Evolutionary conservation across 2,888 invertebrate species (phyloP).

Genomic region (Perdita meconis): DNA sequence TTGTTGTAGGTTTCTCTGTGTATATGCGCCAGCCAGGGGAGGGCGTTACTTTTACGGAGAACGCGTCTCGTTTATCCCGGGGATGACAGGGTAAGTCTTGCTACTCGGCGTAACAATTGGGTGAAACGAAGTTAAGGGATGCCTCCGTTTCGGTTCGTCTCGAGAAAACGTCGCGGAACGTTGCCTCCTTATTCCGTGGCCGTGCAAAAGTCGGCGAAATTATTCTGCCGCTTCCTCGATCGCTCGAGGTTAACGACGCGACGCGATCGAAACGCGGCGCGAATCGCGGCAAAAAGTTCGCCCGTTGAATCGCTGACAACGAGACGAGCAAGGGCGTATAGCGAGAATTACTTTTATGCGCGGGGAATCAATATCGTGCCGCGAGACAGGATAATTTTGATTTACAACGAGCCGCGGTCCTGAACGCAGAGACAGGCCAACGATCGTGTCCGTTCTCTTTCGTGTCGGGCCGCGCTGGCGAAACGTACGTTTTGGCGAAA

Average conservation of each 20-base stretch:
- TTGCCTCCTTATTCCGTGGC: background rate
- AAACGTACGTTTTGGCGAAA: constrained; percentile 38
- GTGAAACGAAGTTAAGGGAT: constrained; percentile 44
- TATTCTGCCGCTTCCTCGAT: background rate
- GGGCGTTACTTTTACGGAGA: constrained; percentile 18
- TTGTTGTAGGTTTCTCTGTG: constrained; percentile 37
- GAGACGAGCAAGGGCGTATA: background rate
- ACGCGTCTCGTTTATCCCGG: constrained; percentile 59
- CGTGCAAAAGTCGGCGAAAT: background rate
- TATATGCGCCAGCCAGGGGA: background rate
- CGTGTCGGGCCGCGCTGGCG: constrained; percentile 24
- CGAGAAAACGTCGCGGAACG: background rate
- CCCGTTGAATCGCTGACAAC: background rate
- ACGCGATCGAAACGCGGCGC: background rate
- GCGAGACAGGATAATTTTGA: constrained; percentile 33
- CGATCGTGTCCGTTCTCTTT: constrained; percentile 17
- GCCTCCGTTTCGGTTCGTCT: constrained; percentile 6
- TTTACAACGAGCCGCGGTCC: constrained; percentile 31
- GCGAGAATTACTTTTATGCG: too few species aligned
- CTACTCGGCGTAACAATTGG: constrained; percentile 48
- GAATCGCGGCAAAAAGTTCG: too few species aligned
- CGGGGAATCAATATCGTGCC: background rate
- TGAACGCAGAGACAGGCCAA: constrained; percentile 9
- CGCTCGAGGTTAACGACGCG: background rate
- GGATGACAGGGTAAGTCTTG: constrained; percentile 43